Conservation (phyloP, 2,797 vertebrate genomes). For the Mormyrus proboscirostris region DNA sequence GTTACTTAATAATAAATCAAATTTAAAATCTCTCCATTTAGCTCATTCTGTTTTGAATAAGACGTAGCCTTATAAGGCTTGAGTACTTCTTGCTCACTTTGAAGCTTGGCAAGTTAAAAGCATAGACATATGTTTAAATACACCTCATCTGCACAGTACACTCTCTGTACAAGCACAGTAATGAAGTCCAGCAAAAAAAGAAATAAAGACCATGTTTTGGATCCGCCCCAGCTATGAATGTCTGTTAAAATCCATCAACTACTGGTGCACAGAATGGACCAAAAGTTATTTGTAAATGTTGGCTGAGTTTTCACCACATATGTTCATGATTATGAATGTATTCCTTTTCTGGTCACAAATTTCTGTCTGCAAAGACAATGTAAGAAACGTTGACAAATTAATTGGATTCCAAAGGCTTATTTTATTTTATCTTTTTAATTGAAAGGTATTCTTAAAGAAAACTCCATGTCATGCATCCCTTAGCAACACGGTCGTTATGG, state of each 20-base stretch:
- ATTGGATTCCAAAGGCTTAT: neutral
- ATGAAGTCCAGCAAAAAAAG: neutral
- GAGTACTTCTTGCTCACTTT: neutral
- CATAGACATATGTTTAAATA: neutral
- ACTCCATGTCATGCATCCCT: neutral
- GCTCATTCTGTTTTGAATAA: neutral
- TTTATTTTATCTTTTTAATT: neutral
- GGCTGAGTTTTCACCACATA: neutral
- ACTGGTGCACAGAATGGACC: neutral
- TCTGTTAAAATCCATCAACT: neutral
- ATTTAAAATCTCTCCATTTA: neutral
- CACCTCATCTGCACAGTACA: neutral
- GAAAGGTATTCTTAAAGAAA: neutral
- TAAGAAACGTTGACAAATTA: neutral
- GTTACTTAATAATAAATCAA: slow-evolving; percentile 2
- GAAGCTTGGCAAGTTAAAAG: neutral
- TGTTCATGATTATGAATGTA: neutral
- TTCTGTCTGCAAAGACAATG: neutral
- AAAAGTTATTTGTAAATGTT: neutral
- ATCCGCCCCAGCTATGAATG: neutral
- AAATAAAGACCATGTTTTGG: neutral
- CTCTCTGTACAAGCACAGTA: neutral
- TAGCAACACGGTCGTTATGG: neutral
- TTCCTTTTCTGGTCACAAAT: neutral
- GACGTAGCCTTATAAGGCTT: neutral